phyloP scores from a whole-genome alignment of 2,888 invertebrate species.

The Schizotus pectinicornis region DNA sequence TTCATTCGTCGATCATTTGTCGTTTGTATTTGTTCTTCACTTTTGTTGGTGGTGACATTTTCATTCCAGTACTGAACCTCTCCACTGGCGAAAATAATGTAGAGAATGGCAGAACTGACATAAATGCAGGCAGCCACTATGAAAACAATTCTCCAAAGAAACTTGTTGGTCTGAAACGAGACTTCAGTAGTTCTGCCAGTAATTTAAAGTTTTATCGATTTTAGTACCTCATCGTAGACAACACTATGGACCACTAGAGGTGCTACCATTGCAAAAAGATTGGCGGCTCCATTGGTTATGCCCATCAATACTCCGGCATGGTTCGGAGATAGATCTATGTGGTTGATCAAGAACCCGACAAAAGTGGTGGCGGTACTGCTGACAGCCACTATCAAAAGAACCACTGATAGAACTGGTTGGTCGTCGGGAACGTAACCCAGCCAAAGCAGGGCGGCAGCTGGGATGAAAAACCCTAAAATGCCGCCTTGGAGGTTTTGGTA shows the following conservation, averaged over 20 bases:
- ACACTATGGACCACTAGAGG: conserved; percentile 20
- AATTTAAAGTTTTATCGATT: too few species aligned
- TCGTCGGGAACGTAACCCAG: conserved; percentile 63
- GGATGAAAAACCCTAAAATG: conserved; percentile 69
- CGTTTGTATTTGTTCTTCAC: too few species aligned
- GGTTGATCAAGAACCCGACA: conserved; percentile 73
- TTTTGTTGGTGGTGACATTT: too few species aligned
- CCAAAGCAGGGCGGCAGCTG: conserved; percentile 70
- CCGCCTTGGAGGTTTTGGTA: neutral
- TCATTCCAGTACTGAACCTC: too few species aligned
- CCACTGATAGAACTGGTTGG: conserved; percentile 65
- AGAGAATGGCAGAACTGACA: too few species aligned
- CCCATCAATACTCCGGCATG: conserved; percentile 83
- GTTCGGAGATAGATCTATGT: conserved; percentile 82
- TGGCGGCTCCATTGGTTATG: conserved; percentile 76
- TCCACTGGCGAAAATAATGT: too few species aligned
- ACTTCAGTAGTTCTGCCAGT: too few species aligned
- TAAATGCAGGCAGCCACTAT: too few species aligned
- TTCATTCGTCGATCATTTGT: too few species aligned
- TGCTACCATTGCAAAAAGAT: conserved; percentile 65
- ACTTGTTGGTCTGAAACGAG: too few species aligned
- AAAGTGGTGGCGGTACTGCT: conserved; percentile 73
- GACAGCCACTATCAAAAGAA: conserved; percentile 70
- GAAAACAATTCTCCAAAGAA: too few species aligned
- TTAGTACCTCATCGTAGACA: conserved; percentile 15